Conservation (phyloP, 2,113 vertebrate genomes). For the Pogonocichla stellata region DNA sequence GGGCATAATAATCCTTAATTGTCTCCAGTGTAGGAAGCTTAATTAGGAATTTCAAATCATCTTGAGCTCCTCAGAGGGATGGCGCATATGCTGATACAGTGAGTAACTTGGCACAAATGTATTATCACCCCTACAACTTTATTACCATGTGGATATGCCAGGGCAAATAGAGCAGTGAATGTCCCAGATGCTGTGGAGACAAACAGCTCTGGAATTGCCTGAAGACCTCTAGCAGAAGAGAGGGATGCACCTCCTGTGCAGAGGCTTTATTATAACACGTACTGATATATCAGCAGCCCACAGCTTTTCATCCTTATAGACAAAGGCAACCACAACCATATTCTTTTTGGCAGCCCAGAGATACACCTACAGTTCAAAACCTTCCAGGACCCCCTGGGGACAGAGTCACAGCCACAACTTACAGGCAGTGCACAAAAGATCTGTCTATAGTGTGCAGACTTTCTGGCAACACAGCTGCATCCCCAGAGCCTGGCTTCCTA, state of each 20-base stretch:
- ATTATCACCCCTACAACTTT: not conserved
- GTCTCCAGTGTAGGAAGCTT: not conserved
- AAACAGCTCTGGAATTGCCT: not conserved
- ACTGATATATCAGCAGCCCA: not conserved
- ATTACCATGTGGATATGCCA: not conserved
- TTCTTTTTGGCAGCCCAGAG: not conserved
- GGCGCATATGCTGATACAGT: not conserved
- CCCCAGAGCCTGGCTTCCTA: slow-evolving; percentile 7
- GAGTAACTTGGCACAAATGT: not conserved
- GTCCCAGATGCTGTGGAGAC: not conserved
- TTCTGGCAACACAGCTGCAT: slow-evolving; percentile 56
- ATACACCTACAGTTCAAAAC: not conserved
- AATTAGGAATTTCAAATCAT: not conserved
- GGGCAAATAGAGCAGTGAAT: not conserved
- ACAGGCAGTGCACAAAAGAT: not conserved
- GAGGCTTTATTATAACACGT: not conserved
- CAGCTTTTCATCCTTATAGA: not conserved
- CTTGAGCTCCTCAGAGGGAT: not conserved
- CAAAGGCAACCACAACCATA: not conserved
- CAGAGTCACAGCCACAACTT: not conserved
- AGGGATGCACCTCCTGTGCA: not conserved
- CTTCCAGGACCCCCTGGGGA: not conserved
- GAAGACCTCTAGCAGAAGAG: not conserved
- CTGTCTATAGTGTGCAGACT: not conserved
- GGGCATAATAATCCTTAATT: not conserved